Evolutionary conservation across 2,888 invertebrate species (phyloP).

Genomic region (Carterocephalus palaemon): DNA sequence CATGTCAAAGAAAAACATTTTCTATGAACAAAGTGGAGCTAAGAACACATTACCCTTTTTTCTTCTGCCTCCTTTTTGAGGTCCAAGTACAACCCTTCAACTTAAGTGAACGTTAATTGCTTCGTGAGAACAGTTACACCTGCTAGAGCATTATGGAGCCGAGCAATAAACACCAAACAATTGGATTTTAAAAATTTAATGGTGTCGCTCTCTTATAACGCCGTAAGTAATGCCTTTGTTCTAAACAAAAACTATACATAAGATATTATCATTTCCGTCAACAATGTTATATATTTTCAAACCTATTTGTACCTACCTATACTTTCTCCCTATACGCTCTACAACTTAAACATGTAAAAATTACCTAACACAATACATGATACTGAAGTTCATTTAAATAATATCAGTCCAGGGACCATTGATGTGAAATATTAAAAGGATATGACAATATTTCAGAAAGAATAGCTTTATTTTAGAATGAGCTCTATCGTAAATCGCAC

Average conservation of each 20-base stretch:
- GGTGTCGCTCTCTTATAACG: neutral
- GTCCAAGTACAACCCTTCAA: constrained; percentile 67
- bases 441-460: constrained; percentile 76
- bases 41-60: constrained; percentile 37
- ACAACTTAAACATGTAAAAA: no score
- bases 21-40: constrained; percentile 23
- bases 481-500: constrained; percentile 66
- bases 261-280: no score
- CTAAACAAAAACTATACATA: no score
- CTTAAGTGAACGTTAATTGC: constrained; percentile 67
- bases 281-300: no score
- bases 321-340: no score
- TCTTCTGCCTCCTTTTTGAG: constrained; percentile 45
- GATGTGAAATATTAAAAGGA: constrained; percentile 75
- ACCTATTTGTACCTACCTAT: neutral
- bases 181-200: constrained; percentile 32
- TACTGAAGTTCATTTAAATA: constrained; percentile 31
- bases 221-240: no score
- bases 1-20: constrained; percentile 29
- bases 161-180: constrained; percentile 58
- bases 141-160: constrained; percentile 45
- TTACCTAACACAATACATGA: no score
- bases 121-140: constrained; percentile 66
- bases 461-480: constrained; percentile 76
- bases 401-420: constrained; percentile 66